Evolutionary conservation across 1,140 invertebrate genomes (phyloP), one percentile per base, ranked within the genome.

Genomic region (Euwallacea fornicatus): DNA sequence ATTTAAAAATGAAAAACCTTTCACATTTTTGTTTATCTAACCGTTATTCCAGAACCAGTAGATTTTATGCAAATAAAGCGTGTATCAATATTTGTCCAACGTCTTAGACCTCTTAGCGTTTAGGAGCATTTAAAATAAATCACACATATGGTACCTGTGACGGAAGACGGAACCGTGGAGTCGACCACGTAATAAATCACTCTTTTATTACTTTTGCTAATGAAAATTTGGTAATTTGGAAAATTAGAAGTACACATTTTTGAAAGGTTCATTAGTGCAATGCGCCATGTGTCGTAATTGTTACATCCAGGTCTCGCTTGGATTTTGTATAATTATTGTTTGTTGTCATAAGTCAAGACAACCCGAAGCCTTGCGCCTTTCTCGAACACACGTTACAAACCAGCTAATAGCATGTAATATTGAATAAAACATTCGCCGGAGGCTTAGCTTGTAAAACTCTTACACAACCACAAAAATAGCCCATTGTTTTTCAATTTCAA

Each of bases 1-100:
- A 66, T 66, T 66, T 58, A 53, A 56, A 33, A 66, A 66, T 66
- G 42, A 66, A 66, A 66, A 66, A 66, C 50, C 64, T 66, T 66
- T 66, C 64, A 56, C 50, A 65, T 56, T 66, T 66, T 44, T 58
- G 46, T 66, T 66, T 66, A 15, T 44, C 64, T 66, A 66, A 66
- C 64, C 64, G 64, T 42, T 66, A 58, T 66, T 66, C 64, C 11
- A 10, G 41, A 66, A 66, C 53, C 21, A 66, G 54, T 43, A 33
- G 64, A 66, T 56, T 66, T 66, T 66, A 66, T 44, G 42, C 42
- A 66, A 66, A 66, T 66, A 66, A 11, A 8, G 16, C 15, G 6
- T 11, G 21, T 7, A 42, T 66, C 64, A 66, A 66, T 66, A 66
- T 66, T 66, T 66, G 41, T 13, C 53, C 41, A 43, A 43, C 15